Percentiles rank a stretch among this genome's conserved stretches.
These are phyloP conservation scores for Masticophis lateralis DNA, from an alignment of 2,797 vertebrate genomes.

Conservation along the genomic window DNA sequence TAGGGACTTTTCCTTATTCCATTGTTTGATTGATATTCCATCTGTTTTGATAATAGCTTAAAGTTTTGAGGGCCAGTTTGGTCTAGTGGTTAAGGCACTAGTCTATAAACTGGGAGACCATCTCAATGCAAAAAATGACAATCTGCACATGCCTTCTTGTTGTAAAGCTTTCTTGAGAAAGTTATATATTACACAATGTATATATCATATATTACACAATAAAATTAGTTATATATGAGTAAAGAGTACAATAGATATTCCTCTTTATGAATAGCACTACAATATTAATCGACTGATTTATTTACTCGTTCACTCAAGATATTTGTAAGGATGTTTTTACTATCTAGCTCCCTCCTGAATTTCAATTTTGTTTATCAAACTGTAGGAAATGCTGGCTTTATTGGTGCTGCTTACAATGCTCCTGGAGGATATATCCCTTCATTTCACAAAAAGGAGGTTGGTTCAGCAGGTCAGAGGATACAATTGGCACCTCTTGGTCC, in stretches of 20 bases:
- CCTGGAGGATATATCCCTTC: slow-evolving; percentile 78
- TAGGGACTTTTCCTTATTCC: neutral
- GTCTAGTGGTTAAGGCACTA: neutral
- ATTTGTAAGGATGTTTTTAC: neutral
- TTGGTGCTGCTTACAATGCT: slow-evolving; percentile 60
- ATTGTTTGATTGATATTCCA: neutral
- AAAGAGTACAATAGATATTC: neutral
- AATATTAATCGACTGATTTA: neutral
- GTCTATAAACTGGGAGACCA: neutral
- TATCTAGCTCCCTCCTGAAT: slow-evolving; percentile 3
- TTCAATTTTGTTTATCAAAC: slow-evolving; percentile 21
- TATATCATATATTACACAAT: neutral
- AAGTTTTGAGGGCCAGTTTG: neutral
- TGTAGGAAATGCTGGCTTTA: slow-evolving; percentile 68
- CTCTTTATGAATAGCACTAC: neutral
- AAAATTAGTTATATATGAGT: neutral
- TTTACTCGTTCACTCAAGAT: neutral
- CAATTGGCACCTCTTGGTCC: slow-evolving; percentile 83
- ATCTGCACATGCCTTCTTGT: neutral
- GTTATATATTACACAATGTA: neutral
- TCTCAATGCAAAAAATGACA: neutral
- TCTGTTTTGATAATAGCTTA: neutral
- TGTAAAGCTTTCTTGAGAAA: neutral
- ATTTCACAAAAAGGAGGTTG: slow-evolving; percentile 93
- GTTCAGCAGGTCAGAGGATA: slow-evolving; percentile 89